These are phyloP conservation scores for Etia nguti DNA, from an alignment of 2,113 vertebrate species.

Conservation along the genomic window DNA sequence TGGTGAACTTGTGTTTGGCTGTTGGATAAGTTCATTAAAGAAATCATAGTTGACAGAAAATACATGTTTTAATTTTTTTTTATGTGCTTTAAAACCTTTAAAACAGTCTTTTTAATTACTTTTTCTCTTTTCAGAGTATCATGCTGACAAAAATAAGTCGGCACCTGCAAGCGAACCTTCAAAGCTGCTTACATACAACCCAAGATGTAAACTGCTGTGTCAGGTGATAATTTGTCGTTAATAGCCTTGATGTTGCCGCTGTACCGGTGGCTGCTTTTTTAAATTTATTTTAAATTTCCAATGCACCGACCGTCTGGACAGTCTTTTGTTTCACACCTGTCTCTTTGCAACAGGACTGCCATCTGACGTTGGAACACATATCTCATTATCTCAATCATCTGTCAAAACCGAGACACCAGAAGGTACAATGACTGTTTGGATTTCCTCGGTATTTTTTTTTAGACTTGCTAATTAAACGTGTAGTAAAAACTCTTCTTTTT, in stretches of 20 bases:
- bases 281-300: not conserved
- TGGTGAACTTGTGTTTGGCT: not conserved
- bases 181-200: not conserved
- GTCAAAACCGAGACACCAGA: rapidly evolving
- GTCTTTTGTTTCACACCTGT: not conserved
- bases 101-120: not conserved
- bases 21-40: not conserved
- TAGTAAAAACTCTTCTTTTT: not conserved
- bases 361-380: rapidly evolving
- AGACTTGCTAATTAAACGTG: not conserved
- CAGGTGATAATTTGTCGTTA: not conserved
- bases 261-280: not conserved
- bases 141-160: not conserved
- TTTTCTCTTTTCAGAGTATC: not conserved
- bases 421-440: not conserved
- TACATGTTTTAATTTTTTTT: not conserved
- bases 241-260: not conserved
- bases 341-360: slow-evolving; percentile 5
- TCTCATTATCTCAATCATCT: not conserved
- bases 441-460: not conserved
- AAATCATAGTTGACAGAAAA: not conserved
- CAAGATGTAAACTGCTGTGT: not conserved
- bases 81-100: not conserved
- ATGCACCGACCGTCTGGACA: not conserved
- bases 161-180: not conserved